Evolutionary conservation across 2,797 vertebrate genomes (phyloP), one percentile per base, ranked within the genome.

Genomic region (Anabacerthia variegaticeps): DNA sequence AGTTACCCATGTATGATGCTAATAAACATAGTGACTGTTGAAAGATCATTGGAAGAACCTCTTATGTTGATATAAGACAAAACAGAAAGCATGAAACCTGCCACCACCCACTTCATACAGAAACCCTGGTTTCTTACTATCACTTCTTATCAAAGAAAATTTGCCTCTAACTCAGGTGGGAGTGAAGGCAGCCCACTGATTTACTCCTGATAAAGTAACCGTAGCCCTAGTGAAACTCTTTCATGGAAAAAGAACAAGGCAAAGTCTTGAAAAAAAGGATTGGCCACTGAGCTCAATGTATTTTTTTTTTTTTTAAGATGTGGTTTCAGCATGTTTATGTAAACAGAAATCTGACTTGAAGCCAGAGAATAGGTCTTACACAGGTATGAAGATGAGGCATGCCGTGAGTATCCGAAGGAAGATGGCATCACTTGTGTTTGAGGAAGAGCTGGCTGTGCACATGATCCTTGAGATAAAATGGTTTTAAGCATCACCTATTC

Each of bases 201-300:
- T 87, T 68, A 1, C 30, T 84, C 7, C 28, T 36, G 19, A 13
- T 55, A 61, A 76, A 67, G 19, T 54, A 67, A 32, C 4, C 2
- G 2, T 21, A 7, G 2, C 20, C 20, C 14, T 36, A 20, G 6
- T 19, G 6, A 20, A 51, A 1, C 0, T 32, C 74, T 90, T 41
- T 37, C 21, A 20, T 17, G 21, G 48, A 85, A 62, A 0, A 43
- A 66, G n/a, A 67, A 12, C 0, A 5, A 89, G 17, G 2, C 3
- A 10, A 72, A 69, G 6, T 7, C n/a, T 58, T 68, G 43, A 13
- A 20, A 51, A 61, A 78, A 55, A 72, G 54, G 2, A 3, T 3
- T 43, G 12, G 10, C 18, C 5, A 9, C 26, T 52, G 22, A 27
- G 3, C 4, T 61, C 4, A 10, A 5, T 62, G 41, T 43, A 17